Evolutionary conservation across 2,113 vertebrate genomes (phyloP), one percentile per base, ranked within the genome.

Genomic region (Mugil cephalus): DNA sequence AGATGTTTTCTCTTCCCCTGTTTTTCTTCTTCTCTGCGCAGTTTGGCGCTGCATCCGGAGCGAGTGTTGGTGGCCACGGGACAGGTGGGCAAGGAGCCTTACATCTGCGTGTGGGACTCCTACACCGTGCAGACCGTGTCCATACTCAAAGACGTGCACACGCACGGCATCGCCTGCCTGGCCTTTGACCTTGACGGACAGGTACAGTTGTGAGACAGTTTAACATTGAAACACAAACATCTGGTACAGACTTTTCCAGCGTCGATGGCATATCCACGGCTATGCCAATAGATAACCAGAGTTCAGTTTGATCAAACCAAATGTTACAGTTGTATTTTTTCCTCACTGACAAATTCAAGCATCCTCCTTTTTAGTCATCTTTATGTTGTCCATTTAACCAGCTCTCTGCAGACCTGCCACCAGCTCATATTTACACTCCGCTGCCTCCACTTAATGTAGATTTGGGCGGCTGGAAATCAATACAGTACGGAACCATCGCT

Each of bases 41-140:
- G 98, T 93, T 95, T 99, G 91, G 97, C 98, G 52, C 91, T 99
- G 74, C 98, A 99, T 92, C 98, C 98, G 3, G 98, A 99, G 79
- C 95, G 95, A 63, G 95, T 97, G 77, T 88, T 99, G 93, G 97
- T 99, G 90, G 98, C 98, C 85, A 99, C 98, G 6, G 98, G 98
- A 86, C 98, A 99, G 94, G 97, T 99, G 92, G 98, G 98, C 74
- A 98, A 98, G 89, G 98, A 99, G 51, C 98, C 98, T 0, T 98
- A 96, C 84, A 97, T 99, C 90, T 99, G 98, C 1, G 95, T 99
- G 40, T 99, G 97, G 97, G 98, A 99, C 81, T 97, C 98, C 0
- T 99, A 98, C 91, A 97, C 96, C 21, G 94, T 98, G 73, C 98
- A 99, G 61, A 99, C 98, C 0, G 83, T 99, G 39, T 99, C 98